These are phyloP conservation scores for Apolygus lucorum DNA, from an alignment of 1,140 invertebrate species.

Conservation along the genomic window DNA sequence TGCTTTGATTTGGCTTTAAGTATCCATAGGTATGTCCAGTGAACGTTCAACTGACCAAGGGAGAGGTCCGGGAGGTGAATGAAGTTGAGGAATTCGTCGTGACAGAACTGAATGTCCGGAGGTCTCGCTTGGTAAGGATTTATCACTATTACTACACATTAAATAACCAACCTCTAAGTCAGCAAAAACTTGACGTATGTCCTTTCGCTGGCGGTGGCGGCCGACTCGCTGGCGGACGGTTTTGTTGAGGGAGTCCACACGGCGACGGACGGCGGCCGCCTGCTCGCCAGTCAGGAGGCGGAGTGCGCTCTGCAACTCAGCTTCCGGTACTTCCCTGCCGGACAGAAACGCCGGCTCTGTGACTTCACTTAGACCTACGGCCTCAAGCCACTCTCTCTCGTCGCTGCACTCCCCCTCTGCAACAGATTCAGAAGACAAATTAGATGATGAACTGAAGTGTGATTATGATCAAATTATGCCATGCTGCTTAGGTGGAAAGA, in stretches of 20 bases:
- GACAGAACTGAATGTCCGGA: no score
- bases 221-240: conserved; percentile 60
- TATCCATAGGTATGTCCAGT: no score
- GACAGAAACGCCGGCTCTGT: conserved; percentile 48
- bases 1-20: no score
- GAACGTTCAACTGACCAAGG: no score
- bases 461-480: no score
- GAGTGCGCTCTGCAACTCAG: conserved; percentile 48
- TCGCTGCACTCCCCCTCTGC: conserved; percentile 44
- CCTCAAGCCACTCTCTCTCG: conserved; percentile 50
- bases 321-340: conserved; percentile 49
- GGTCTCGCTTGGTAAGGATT: no score
- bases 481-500: no score
- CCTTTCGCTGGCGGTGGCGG: conserved; percentile 50
- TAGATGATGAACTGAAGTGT: no score
- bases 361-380: conserved; percentile 50
- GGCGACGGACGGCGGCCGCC: conserved; percentile 63
- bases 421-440: no score
- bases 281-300: conserved; percentile 51
- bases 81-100: no score
- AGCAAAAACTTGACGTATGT: conserved; percentile 68
- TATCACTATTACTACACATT: no score
- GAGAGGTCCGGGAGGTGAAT: no score
- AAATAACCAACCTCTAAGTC: conserved; percentile 73
- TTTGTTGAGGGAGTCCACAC: conserved; percentile 67